A percentile compares a stretch with the other conserved stretches of the same genome.
phyloP scores from a whole-genome alignment of 2,888 invertebrate genomes.

The Nemotelus nigrinus region DNA sequence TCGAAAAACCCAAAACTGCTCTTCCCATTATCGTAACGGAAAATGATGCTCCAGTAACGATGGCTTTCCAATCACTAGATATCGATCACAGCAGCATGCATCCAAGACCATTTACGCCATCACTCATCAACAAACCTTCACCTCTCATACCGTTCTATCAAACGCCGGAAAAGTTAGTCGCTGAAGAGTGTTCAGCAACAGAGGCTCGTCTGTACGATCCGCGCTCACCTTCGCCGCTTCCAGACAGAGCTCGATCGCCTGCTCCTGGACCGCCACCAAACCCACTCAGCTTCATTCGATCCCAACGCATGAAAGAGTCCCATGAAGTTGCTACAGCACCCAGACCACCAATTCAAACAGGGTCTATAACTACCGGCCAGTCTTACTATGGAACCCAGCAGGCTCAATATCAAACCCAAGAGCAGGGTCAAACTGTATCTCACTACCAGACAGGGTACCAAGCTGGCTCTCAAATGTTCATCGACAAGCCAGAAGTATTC shows the following conservation, averaged over 20 bases:
- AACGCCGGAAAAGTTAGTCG: constrained; percentile 72
- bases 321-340: constrained; percentile 55
- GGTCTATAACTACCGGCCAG: constrained; percentile 64
- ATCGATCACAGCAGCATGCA: constrained; percentile 64
- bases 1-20: constrained; percentile 55
- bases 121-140: constrained; percentile 75
- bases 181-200: constrained; percentile 72
- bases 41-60: constrained; percentile 68
- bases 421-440: constrained; percentile 59
- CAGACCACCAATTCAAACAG: constrained; percentile 58
- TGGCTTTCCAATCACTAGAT: constrained; percentile 74
- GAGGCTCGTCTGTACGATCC: constrained; percentile 72
- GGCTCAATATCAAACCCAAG: constrained; percentile 53
- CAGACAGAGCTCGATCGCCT: constrained; percentile 75
- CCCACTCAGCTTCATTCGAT: constrained; percentile 71
- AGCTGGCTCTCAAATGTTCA: constrained; percentile 63
- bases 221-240: constrained; percentile 74
- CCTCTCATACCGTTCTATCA: constrained; percentile 83
- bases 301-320: constrained; percentile 71
- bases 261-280: constrained; percentile 78
- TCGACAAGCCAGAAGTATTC: constrained; percentile 66
- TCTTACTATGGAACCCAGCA: constrained; percentile 61
- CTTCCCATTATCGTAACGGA: constrained; percentile 62
- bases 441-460: constrained; percentile 66
- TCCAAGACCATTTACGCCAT: constrained; percentile 73